Percentiles rank a stretch among this genome's conserved stretches.
These are phyloP conservation scores for Crocodylus rhombifer DNA, from an alignment of 2,797 vertebrate genomes.

Conservation along the genomic window DNA sequence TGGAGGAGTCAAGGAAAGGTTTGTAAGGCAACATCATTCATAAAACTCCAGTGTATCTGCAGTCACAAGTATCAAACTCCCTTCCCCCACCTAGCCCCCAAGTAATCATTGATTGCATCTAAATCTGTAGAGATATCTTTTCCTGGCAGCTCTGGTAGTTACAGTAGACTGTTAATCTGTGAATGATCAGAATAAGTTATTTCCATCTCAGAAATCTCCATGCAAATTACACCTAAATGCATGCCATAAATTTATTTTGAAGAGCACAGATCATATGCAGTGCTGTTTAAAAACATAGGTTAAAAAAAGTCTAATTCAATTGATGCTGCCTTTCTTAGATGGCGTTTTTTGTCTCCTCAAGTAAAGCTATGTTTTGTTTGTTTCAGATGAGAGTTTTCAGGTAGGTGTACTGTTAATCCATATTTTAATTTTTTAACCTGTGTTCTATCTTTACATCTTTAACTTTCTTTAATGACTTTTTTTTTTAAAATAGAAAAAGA, in stretches of 20 bases:
- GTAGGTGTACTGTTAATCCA: constrained; percentile 29
- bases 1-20: background rate
- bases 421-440: background rate
- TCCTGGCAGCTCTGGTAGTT: constrained; percentile 76
- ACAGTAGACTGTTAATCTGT: constrained; percentile 79
- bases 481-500: background rate
- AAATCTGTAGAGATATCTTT: constrained; percentile 71
- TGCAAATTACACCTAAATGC: constrained; percentile 76
- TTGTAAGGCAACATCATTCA: background rate
- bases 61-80: background rate
- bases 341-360: constrained; percentile 14
- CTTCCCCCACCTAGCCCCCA: constrained; percentile 22
- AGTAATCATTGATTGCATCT: constrained; percentile 65
- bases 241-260: constrained; percentile 73
- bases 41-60: constrained; percentile 1
- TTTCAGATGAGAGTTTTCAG: background rate
- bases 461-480: background rate
- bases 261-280: constrained; percentile 69
- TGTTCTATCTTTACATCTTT: background rate
- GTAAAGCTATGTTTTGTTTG: constrained; percentile 42
- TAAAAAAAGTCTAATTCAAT: constrained; percentile 48
- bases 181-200: constrained; percentile 68
- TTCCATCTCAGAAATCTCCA: constrained; percentile 70
- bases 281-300: constrained; percentile 64
- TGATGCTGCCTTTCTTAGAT: constrained; percentile 62